Conservation (phyloP, 1,140 invertebrate genomes). For the Trichonephila inaurata region DNA sequence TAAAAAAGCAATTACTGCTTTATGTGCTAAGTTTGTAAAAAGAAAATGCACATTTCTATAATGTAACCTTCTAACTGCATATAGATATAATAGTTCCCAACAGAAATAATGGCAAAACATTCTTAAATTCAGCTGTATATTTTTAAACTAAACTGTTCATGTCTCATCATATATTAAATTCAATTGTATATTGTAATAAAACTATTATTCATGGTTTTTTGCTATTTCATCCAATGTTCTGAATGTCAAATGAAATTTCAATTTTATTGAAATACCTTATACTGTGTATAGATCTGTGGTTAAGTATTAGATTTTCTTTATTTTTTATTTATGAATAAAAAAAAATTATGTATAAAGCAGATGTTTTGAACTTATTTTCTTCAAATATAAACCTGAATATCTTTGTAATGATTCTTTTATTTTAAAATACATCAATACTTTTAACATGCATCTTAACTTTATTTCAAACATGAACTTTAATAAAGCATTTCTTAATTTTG, state of each 20-base stretch:
- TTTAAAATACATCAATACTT: too few species aligned
- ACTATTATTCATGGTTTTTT: background rate
- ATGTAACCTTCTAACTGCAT: background rate
- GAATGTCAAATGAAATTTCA: background rate
- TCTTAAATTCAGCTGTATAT: background rate
- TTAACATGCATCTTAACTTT: too few species aligned
- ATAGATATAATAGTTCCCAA: background rate
- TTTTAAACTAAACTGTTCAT: background rate
- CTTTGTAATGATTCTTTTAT: too few species aligned
- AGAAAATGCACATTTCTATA: background rate
- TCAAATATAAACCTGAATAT: background rate
- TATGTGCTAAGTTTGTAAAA: too few species aligned
- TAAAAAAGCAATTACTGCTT: too few species aligned
- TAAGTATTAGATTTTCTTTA: slow-evolving; percentile 2
- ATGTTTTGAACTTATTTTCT: background rate
- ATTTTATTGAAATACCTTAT: background rate
- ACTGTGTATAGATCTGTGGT: slow-evolving; percentile 25
- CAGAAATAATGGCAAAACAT: background rate
- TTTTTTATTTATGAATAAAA: slow-evolving; percentile 31
- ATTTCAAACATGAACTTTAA: too few species aligned
- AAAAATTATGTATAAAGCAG: background rate
- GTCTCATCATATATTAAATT: background rate
- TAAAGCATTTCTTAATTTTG: too few species aligned
- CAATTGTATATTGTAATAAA: background rate
- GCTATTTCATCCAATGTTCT: background rate